Evolutionary conservation across 2,888 invertebrate genomes (phyloP).

Genomic region (Notodonta ziczac): DNA sequence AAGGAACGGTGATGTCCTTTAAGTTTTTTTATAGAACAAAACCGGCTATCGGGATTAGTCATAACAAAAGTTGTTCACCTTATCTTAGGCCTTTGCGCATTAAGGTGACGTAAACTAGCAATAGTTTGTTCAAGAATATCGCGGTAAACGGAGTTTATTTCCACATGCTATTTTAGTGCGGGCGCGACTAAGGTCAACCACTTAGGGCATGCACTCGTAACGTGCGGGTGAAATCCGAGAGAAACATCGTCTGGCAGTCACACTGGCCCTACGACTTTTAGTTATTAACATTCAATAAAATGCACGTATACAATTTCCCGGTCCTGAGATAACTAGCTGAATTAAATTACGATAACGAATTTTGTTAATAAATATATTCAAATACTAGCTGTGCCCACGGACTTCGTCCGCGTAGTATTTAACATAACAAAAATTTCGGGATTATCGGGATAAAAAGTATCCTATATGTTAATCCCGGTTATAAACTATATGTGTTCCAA

Average conservation of each 20-base stretch:
- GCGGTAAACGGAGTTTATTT: constrained; percentile 24
- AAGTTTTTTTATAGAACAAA: constrained; percentile 12
- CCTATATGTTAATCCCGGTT: too few species aligned
- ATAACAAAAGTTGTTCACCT: constrained; percentile 46
- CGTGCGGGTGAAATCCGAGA: constrained; percentile 39
- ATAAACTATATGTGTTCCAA: too few species aligned
- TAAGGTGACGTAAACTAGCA: constrained; percentile 33
- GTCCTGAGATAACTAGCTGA: neutral
- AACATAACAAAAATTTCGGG: too few species aligned
- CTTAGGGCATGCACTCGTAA: constrained; percentile 39
- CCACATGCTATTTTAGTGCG: constrained; percentile 34
- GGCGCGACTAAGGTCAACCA: constrained; percentile 40
- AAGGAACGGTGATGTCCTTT: neutral
- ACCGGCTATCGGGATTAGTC: constrained; percentile 33
- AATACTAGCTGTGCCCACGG: too few species aligned
- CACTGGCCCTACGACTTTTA: constrained; percentile 33
- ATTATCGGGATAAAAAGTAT: too few species aligned
- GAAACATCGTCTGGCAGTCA: constrained; percentile 31
- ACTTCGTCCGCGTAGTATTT: too few species aligned
- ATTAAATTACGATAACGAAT: neutral
- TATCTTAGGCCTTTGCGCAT: constrained; percentile 32
- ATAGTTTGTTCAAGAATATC: constrained; percentile 24
- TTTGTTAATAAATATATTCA: neutral
- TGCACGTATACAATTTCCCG: constrained; percentile 18
- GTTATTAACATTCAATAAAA: constrained; percentile 35